Conservation (phyloP, 2,113 vertebrate genomes). For the Ochotona curzoniae region DNA sequence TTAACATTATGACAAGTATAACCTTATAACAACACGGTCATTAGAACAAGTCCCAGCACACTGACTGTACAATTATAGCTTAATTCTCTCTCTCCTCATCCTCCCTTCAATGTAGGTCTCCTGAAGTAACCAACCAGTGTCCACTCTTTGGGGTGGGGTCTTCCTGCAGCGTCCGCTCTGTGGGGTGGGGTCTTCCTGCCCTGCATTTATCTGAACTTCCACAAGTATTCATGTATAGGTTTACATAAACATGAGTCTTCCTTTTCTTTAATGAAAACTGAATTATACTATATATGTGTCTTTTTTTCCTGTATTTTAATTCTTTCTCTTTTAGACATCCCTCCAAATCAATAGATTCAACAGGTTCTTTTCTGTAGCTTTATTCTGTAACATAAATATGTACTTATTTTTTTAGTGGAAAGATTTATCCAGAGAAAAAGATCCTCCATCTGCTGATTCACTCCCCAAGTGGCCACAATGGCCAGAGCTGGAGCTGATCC, state of each 20-base stretch:
- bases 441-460: too few species aligned
- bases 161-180: background rate
- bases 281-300: background rate
- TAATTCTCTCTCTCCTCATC: background rate
- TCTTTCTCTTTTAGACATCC: background rate
- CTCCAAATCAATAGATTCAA: background rate
- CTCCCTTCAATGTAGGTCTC: background rate
- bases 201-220: background rate
- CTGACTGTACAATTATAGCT: background rate
- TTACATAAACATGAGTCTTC: background rate
- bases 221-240: background rate
- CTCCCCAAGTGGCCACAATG: too few species aligned
- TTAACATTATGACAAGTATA: too few species aligned
- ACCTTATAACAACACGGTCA: too few species aligned
- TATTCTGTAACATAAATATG: background rate
- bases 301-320: conserved; percentile 4
- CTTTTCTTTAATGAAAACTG: background rate
- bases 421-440: too few species aligned
- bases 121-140: background rate
- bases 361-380: background rate
- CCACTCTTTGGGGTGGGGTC: too few species aligned
- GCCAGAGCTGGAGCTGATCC: too few species aligned
- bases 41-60: background rate
- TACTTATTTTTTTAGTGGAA: too few species aligned
- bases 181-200: background rate